phyloP scores from a whole-genome alignment of 2,113 vertebrate genomes.

The Chaetura pelagica region DNA sequence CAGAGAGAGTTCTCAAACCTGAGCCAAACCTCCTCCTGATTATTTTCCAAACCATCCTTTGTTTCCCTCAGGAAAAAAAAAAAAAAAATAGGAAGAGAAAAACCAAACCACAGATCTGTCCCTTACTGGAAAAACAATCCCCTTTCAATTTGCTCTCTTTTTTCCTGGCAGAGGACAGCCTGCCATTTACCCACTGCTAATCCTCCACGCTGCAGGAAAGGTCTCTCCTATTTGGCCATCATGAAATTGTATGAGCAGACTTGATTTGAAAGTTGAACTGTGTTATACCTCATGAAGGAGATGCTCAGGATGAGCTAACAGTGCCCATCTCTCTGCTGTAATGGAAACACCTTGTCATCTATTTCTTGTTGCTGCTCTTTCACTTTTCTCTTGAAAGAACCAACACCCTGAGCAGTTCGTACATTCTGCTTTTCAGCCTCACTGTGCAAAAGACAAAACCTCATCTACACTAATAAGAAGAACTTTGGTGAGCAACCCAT shows the following conservation, averaged over 20 bases:
- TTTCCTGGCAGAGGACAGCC: background rate
- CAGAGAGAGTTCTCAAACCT: background rate
- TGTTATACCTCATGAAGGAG: background rate
- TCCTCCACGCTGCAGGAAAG: background rate
- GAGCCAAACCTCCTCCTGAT: background rate
- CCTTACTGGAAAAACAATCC: background rate
- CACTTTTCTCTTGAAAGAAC: background rate
- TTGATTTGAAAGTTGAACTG: background rate
- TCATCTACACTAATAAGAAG: background rate
- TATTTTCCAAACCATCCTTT: background rate
- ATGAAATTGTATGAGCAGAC: background rate
- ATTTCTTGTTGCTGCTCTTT: background rate
- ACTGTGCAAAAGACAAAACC: background rate
- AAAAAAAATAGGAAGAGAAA: background rate
- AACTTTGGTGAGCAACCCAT: background rate
- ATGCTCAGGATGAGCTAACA: background rate
- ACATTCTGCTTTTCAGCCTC: background rate
- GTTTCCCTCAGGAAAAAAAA: fast-evolving
- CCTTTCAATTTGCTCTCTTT: no score
- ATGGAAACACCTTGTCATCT: fast-evolving
- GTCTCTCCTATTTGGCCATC: background rate
- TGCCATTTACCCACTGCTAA: background rate
- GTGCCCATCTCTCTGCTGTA: background rate
- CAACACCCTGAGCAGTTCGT: background rate
- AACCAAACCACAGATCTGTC: background rate